Evolutionary conservation across 2,888 invertebrate genomes (phyloP).

Genomic region (Drosophila nr. fundita): DNA sequence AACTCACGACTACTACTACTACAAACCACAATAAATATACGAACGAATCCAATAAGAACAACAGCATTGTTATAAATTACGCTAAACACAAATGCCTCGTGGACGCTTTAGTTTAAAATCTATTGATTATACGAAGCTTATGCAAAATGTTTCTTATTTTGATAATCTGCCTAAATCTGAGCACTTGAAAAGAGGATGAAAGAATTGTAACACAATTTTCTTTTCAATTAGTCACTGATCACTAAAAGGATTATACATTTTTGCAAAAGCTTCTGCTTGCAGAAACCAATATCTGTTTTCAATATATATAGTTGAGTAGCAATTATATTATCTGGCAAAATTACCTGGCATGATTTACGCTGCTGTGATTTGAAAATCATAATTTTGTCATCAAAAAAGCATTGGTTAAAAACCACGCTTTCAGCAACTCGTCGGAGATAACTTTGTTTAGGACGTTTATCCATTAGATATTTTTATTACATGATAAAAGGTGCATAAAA

Average conservation of each 20-base stretch:
- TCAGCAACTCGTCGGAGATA: neutral
- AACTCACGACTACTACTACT: constrained; percentile 27
- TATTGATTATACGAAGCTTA: neutral
- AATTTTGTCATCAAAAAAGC: neutral
- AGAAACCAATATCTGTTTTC: neutral
- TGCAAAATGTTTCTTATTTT: neutral
- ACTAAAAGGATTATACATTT: neutral
- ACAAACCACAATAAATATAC: neutral
- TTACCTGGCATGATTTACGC: neutral
- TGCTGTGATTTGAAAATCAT: neutral
- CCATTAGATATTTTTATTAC: neutral
- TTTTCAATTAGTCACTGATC: neutral
- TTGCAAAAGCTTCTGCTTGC: neutral
- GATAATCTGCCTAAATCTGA: neutral
- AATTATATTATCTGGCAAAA: neutral
- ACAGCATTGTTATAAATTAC: constrained; percentile 7
- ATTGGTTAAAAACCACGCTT: neutral
- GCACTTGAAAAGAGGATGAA: neutral
- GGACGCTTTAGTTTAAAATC: neutral
- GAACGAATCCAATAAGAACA: constrained; percentile 7
- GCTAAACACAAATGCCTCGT: neutral
- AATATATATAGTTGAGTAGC: neutral
- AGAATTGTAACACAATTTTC: neutral
- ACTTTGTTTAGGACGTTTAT: neutral
- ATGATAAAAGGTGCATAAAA: neutral